Base-by-base conservation (phyloP, 1,140 invertebrate genomes). In the Drosophila mojavensis region DNA sequence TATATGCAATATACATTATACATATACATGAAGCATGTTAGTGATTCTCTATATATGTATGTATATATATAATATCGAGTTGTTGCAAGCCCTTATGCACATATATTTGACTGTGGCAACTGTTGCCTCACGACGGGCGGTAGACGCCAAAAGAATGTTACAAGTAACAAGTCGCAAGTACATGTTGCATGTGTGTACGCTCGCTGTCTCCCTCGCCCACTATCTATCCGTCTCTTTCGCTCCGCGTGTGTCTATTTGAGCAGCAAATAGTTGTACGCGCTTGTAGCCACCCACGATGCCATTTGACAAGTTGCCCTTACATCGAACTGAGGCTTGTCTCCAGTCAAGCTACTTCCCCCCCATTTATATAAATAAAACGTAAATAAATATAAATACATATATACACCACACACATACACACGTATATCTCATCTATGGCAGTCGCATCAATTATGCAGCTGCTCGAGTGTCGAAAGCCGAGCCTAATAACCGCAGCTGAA, bases 61-160 rank as follows among this genome's bases (percentile, higher is more conserved):
- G 6, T 39, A 39, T 39, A 36, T 36, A 36, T 15, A 36, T 28
- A 54, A 64, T 43, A 45, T 41, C 33, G 33, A 71, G 45, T 58
- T 51, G 17, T 17, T 17, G 17, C 17, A 17, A 17, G 39, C 53
- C n/a, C 51, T 54, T 54, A 53, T 56, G 15, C 15, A 53, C 41
- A n/a, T 58, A 36, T 47, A 59, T 65, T 58, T 24, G 39, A 36
- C 39, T 65, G 61, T 33, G 17, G 62, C 28, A 65, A 66, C 26
- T 65, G 64, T 72, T 20, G 45, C 50, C 13, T 30, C 5, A 36
- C 39, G 20, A 43, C 54, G 33, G 45, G 62, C 62, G 39, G 53
- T 20, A 53, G 26, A 64, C 24, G 62, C 28, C 63, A 36, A 45
- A 51, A 55, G n/a, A 73, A 67, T 73, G 48, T 41, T 45, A 33